phyloP scores from a whole-genome alignment of 2,888 invertebrate genomes.

The Copidosoma aretas region DNA sequence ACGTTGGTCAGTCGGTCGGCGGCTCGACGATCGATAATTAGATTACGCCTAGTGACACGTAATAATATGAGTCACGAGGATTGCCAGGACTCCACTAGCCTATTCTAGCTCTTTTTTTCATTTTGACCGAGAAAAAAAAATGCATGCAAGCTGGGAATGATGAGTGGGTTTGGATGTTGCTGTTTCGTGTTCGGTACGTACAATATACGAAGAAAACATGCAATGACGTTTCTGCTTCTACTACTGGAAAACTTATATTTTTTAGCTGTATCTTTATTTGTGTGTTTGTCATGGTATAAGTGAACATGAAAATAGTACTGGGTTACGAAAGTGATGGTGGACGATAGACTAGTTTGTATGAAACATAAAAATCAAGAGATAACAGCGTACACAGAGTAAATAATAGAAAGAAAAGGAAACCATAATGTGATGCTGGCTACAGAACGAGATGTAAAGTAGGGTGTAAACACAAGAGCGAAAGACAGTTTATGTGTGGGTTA shows the following conservation, averaged over 20 bases:
- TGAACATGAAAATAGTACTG: no score
- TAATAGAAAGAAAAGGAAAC: no score
- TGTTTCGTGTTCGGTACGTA: not conserved
- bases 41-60: slow-evolving; percentile 57
- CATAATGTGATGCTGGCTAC: no score
- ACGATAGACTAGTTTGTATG: no score
- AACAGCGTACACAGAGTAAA: no score
- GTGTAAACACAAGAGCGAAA: not conserved
- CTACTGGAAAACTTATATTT: no score
- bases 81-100: not conserved
- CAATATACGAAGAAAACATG: no score
- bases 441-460: not conserved
- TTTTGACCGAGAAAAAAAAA: not conserved
- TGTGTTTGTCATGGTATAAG: no score
- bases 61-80: slow-evolving; percentile 46
- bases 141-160: not conserved
- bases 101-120: not conserved
- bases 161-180: not conserved
- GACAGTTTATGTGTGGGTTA: slow-evolving; percentile 3
- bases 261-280: no score
- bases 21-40: slow-evolving; percentile 54
- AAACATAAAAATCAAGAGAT: no score
- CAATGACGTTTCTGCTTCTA: no score
- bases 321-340: no score
- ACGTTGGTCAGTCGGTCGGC: slow-evolving; percentile 3